Evolutionary conservation across 2,888 invertebrate genomes (phyloP).

Genomic region (Gandaritis pyraliata): DNA sequence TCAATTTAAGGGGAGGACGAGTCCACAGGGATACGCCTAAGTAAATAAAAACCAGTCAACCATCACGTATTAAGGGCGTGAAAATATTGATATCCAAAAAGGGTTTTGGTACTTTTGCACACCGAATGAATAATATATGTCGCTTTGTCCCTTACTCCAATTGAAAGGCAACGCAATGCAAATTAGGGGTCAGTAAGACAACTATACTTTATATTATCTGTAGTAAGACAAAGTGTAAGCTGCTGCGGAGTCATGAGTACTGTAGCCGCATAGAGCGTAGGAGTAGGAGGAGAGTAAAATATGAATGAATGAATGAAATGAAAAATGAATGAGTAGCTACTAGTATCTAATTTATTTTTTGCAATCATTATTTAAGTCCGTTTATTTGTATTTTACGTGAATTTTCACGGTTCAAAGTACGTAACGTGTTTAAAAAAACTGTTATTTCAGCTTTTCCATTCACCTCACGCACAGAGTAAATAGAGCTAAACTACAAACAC

Average conservation of each 20-base stretch:
- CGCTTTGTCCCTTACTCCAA: slow-evolving; percentile 19
- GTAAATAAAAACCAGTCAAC: slow-evolving; percentile 44
- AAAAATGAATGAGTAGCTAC: too few species aligned
- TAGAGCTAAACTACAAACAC: slow-evolving; percentile 29
- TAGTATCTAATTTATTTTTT: too few species aligned
- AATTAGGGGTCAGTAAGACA: slow-evolving; percentile 10
- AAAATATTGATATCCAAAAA: slow-evolving; percentile 41
- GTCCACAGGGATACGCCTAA: slow-evolving; percentile 37
- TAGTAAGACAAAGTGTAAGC: slow-evolving; percentile 2
- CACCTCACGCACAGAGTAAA: slow-evolving; percentile 22
- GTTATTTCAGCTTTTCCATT: slow-evolving; percentile 11
- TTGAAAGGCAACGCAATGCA: slow-evolving; percentile 24
- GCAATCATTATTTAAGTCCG: too few species aligned
- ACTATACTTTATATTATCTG: too few species aligned
- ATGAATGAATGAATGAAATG: too few species aligned
- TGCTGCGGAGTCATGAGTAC: slow-evolving; percentile 2
- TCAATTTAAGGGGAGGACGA: slow-evolving; percentile 37
- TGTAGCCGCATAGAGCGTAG: slow-evolving; percentile 1
- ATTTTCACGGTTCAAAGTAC: not conserved
- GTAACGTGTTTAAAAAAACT: not conserved
- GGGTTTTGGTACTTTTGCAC: slow-evolving; percentile 34
- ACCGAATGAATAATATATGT: slow-evolving; percentile 41
- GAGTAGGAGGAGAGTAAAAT: too few species aligned
- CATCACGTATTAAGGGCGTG: slow-evolving; percentile 40
- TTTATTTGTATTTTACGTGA: too few species aligned